A percentile compares a stretch with the other conserved stretches of the same genome.
phyloP scores from a whole-genome alignment of 2,113 vertebrate genomes.

The Seriola quinqueradiata region DNA sequence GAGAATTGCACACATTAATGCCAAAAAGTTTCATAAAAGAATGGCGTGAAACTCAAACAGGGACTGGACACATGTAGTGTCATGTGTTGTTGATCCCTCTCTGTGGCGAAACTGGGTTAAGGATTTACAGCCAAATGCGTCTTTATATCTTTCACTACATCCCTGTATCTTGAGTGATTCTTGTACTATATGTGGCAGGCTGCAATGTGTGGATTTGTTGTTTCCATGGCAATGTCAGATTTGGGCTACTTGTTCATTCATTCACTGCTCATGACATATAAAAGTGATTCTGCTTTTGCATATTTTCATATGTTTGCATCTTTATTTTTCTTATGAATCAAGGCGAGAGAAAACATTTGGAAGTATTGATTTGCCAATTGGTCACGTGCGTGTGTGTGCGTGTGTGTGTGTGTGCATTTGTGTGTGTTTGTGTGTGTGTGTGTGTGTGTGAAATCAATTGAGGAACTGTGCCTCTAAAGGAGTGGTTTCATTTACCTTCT shows the following conservation, averaged over 20 bases:
- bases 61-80: background rate
- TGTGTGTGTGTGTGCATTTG: background rate
- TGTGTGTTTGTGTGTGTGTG: background rate
- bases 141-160: slow-evolving; percentile 14
- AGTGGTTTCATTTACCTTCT: slow-evolving; percentile 71
- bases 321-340: slow-evolving; percentile 21
- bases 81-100: background rate
- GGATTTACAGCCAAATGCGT: background rate
- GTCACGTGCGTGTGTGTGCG: background rate
- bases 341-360: background rate
- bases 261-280: slow-evolving; percentile 43
- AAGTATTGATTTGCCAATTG: slow-evolving; percentile 15
- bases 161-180: slow-evolving; percentile 16
- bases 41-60: background rate
- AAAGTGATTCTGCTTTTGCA: slow-evolving; percentile 27
- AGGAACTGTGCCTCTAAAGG: slow-evolving; percentile 37
- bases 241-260: slow-evolving; percentile 56
- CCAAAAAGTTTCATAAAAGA: slow-evolving; percentile 11
- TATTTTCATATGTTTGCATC: slow-evolving; percentile 33
- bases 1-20: background rate
- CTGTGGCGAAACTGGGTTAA: slow-evolving; percentile 26
- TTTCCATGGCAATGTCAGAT: slow-evolving; percentile 73
- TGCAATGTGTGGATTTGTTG: slow-evolving; percentile 65
- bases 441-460: slow-evolving; percentile 56
- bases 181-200: slow-evolving; percentile 37